Base-by-base conservation (phyloP, 2,113 vertebrate genomes). In the Erinaceus europaeus region DNA sequence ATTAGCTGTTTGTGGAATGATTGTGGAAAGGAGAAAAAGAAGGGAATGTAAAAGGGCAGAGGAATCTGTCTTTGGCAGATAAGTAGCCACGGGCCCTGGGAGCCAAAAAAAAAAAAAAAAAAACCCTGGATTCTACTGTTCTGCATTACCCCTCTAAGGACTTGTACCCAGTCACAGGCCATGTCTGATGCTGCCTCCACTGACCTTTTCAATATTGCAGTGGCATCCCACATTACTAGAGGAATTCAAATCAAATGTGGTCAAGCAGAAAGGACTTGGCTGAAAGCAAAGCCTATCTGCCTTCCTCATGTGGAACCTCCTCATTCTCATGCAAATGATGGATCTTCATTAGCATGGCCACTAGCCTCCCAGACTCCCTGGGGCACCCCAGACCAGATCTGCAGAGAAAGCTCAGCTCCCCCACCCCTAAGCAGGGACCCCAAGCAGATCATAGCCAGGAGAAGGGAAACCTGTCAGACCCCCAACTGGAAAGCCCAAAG, bases 171-270 rank as follows among this genome's bases (percentile, higher is more conserved):
- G 89, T 91, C 90, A 53, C 75, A 94, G 95, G 96, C 95, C 93
- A 27, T 95, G 95, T 95, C 96, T 97, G 96, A 97, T 96, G 95
- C 91, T 90, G 95, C 95, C 94, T 96, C 64, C 72, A 5, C 95
- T 97, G 97, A 97, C 97, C 97, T 97, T 97, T 97, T 94, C 96
- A 95, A 89, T 93, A 93, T 9, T 91, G 96, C 90, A 96, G 95
- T 67, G 94, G 94, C 83, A 59, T 91, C n/a, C 78, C 65, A 91
- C 90, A 91, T 96, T 97, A 97, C 94, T 88, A 89, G 93, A 96
- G 91, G 93, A 96, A 97, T 97, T 97, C 96, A 96, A 94, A 97
- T 95, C 17, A n/a, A 96, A 96, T 89, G 96, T 93, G 88, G 91
- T 96, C 90, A 93, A 93, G 96, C 97, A 96, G 96, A 96, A 97